These are phyloP conservation scores for Synanthedon tipuliformis DNA, from an alignment of 2,888 invertebrate genomes.

Conservation along the genomic window DNA sequence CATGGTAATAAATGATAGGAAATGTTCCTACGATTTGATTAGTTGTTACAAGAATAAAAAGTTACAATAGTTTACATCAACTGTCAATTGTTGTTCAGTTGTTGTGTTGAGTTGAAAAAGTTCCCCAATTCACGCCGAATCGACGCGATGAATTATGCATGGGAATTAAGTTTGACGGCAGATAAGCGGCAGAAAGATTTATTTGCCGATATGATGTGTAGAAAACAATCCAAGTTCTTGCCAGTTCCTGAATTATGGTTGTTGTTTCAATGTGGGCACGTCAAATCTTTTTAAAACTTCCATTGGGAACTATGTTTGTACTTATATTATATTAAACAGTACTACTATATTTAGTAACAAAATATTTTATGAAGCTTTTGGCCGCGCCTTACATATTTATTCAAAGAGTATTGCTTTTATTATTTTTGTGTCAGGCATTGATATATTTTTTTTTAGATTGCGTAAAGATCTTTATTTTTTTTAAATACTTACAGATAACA, in stretches of 20 bases:
- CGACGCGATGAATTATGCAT: constrained; percentile 64
- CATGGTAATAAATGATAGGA: no score
- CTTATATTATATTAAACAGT: no score
- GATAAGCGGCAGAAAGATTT: constrained; percentile 66
- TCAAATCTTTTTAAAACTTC: constrained; percentile 25
- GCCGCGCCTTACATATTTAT: no score
- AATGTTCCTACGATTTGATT: no score
- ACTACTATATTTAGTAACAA: no score
- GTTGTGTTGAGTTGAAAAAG: constrained; percentile 26
- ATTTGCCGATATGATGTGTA: constrained; percentile 66
- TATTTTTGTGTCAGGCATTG: no score
- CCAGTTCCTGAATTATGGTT: constrained; percentile 60
- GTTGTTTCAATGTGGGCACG: constrained; percentile 60
- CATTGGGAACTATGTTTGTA: background rate
- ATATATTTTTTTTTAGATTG: no score
- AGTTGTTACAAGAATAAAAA: background rate
- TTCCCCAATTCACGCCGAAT: constrained; percentile 7
- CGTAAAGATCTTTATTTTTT: no score
- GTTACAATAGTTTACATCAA: background rate
- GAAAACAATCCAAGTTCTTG: constrained; percentile 67
- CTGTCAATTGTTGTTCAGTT: constrained; percentile 25
- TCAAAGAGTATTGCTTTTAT: no score
- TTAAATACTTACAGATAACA: no score
- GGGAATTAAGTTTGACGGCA: constrained; percentile 67
- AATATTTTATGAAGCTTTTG: no score